These are phyloP conservation scores for Meghimatium bilineatum DNA, from an alignment of 2,888 invertebrate genomes.

Conservation along the genomic window DNA sequence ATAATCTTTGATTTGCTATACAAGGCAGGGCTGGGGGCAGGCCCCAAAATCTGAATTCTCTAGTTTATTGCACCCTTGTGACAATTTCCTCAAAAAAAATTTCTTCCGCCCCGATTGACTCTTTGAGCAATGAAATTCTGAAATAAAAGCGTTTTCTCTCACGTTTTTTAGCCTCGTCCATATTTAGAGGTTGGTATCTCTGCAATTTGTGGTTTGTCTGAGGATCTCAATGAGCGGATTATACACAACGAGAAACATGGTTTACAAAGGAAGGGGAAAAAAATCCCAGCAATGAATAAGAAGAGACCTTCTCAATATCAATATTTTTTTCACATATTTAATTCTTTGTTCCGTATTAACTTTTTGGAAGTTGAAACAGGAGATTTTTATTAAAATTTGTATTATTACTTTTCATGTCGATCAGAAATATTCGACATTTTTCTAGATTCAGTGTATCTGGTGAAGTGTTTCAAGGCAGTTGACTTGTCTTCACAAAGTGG, in stretches of 20 bases:
- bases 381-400: too few species aligned
- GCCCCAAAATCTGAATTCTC: not conserved
- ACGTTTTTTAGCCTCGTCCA: not conserved
- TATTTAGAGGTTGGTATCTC: not conserved
- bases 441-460: too few species aligned
- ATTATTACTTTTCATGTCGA: too few species aligned
- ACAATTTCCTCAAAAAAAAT: slow-evolving; percentile 18
- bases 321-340: too few species aligned
- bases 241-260: not conserved
- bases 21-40: slow-evolving; percentile 28
- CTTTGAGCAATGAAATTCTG: not conserved
- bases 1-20: slow-evolving; percentile 35
- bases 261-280: too few species aligned
- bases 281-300: too few species aligned
- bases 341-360: too few species aligned
- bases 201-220: not conserved
- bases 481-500: too few species aligned
- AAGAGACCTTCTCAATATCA: too few species aligned
- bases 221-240: not conserved
- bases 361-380: too few species aligned
- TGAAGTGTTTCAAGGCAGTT: too few species aligned
- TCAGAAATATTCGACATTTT: too few species aligned
- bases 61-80: slow-evolving; percentile 40
- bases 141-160: not conserved
- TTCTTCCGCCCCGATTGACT: slow-evolving; percentile 22